Base-by-base conservation (phyloP, 2,888 invertebrate genomes). In the Ectemnius lituratus region DNA sequence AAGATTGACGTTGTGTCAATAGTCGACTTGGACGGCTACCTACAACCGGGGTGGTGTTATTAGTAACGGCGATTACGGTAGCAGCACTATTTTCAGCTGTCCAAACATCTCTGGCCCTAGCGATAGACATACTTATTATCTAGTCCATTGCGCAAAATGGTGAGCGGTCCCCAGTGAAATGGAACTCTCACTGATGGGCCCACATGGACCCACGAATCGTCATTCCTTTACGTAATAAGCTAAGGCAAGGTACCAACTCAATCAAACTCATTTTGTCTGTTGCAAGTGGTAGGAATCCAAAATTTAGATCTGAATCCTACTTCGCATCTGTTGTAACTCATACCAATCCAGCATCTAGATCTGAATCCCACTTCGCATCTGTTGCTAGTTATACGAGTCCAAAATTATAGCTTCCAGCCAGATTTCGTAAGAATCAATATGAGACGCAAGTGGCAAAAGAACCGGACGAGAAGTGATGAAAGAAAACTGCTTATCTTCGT, bases 401-500 rank as follows among this genome's bases (percentile, higher is more conserved):
- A 23, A 23, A 23, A 23, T 23, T 23, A 23, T 23, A 23, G 3
- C 23, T 23, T 23, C 2, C 23, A 23, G 23, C 23, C 2, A 23
- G 23, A 23, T 23, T 23, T 23, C 3, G 23, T 23, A 23, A 23
- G 23, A 23, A 23, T 23, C 23, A 2, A 23, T 23, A 23, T 23
- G 23, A 23, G 23, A 62, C 66, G 62, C 73, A 73, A 57, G 76
- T 67, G 67, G 49, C 60, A 63, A 18, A 47, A 64, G 64, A 47
- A 62, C 56, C 47, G 60, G 59, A 20, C 2, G 63, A 5, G 47
- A 14, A 47, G 6, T 14, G 47, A 47, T 2, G 2, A 47, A 47
- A 2, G 2, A n/a, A 67, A 62, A 58, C 66, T 28, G 74, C 58
- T 72, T 60, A 66, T 76, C 78, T 80, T 75, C 67, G 61, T 69